Conservation (phyloP, 2,888 invertebrate species). For the Drosophila colorata region DNA sequence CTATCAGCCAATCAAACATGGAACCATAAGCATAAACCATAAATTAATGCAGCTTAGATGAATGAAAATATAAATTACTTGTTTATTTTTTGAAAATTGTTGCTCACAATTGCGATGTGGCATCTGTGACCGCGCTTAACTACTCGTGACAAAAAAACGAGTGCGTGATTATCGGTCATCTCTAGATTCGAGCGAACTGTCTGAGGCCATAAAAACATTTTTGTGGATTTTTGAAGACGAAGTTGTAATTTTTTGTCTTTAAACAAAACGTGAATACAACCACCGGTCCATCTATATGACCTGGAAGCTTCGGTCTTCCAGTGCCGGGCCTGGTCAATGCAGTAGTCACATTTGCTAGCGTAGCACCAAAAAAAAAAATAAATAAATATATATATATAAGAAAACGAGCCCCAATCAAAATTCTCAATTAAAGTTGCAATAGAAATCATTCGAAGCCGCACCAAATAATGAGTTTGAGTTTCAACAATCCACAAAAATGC, state of each 20-base stretch:
- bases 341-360: slow-evolving; percentile 16
- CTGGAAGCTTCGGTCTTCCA: slow-evolving; percentile 49
- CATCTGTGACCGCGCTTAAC: neutral
- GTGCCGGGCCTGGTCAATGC: slow-evolving; percentile 36
- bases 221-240: slow-evolving; percentile 32
- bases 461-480: slow-evolving; percentile 65
- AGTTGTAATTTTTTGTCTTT: slow-evolving; percentile 29
- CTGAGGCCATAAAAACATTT: slow-evolving; percentile 45
- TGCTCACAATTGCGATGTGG: slow-evolving; percentile 4
- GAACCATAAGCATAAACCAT: neutral
- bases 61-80: neutral
- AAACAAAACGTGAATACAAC: slow-evolving; percentile 18
- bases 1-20: neutral
- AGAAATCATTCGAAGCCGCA: slow-evolving; percentile 16
- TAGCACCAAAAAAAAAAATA: slow-evolving; percentile 33
- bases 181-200: slow-evolving; percentile 47
- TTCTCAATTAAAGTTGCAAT: slow-evolving; percentile 63
- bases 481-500: slow-evolving; percentile 59
- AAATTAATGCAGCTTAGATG: no score
- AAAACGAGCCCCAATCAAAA: slow-evolving; percentile 52
- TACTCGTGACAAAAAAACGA: slow-evolving; percentile 37
- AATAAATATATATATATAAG: slow-evolving; percentile 6
- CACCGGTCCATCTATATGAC: slow-evolving; percentile 20
- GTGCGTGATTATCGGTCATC: slow-evolving; percentile 36
- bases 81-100: neutral